A percentile compares a stretch with the other conserved stretches of the same genome.
Conservation (phyloP, 2,888 invertebrate genomes). For the Ophraella communa region DNA sequence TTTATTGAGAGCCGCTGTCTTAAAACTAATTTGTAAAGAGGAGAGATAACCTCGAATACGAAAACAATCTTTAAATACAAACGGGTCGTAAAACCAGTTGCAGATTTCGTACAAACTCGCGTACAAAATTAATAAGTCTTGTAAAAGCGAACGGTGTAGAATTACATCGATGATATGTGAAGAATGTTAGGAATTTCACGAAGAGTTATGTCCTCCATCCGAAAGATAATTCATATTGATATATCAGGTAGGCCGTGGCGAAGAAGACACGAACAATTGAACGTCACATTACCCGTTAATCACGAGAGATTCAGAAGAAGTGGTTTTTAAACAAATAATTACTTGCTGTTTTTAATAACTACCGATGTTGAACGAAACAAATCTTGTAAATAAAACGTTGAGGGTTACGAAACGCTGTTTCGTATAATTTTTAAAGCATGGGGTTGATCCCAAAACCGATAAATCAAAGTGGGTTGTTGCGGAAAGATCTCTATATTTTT, state of each 20-base stretch:
- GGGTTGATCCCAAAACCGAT: neutral
- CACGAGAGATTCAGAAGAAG: conserved; percentile 3
- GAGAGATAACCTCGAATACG: neutral
- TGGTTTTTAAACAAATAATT: neutral
- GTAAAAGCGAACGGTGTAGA: conserved; percentile 50
- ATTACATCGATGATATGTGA: conserved; percentile 49
- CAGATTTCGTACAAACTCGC: conserved; percentile 46
- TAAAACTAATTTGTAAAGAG: neutral
- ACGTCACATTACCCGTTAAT: conserved; percentile 22
- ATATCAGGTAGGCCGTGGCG: conserved; percentile 27
- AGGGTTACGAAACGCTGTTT: neutral
- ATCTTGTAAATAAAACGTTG: neutral
- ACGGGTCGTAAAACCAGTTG: conserved; percentile 52
- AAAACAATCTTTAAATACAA: neutral
- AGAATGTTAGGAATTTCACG: conserved; percentile 43
- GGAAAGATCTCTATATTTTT: neutral
- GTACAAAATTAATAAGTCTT: conserved; percentile 53
- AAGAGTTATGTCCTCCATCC: conserved; percentile 39
- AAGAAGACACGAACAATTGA: conserved; percentile 29
- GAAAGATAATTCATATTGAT: conserved; percentile 31
- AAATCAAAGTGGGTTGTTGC: neutral
- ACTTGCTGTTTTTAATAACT: neutral
- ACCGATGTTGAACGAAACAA: neutral
- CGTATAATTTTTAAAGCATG: neutral
- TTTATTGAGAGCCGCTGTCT: neutral